Evolutionary conservation across 30 jellyfish, hydroid and myxozoan genomes (phyloP), one percentile per base, ranked within the genome.

Genomic region (Catostylus mosaicus): DNA sequence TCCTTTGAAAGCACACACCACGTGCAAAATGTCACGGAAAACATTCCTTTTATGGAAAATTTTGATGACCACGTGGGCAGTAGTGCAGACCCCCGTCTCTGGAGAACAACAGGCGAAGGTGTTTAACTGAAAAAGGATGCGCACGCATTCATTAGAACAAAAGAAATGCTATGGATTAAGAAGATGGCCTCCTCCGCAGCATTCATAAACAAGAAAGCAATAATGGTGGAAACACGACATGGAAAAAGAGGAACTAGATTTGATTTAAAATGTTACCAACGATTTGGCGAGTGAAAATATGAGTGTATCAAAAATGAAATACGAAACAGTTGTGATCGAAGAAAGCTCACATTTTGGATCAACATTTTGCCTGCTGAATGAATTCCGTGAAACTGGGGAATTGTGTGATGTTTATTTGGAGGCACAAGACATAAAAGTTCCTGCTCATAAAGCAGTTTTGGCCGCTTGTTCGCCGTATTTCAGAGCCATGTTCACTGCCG

Each of bases 401-500:
- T 67, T 93, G 34, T 93, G 99, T 57, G 99, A 93, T 60, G 97
- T 93, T 45, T 73, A 48, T 62, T 51, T 93, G 1, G 46, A 75
- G 54, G 96, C 99, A n/a, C 88, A 76, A 23, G 80, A 69, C 24
- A 73, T 83, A 27, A 66, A 77, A 57, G 85, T 93, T 29, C 96
- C 96, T 12, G 98, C 96, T 12, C 98, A 91, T 79, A 78, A 81
- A 47, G 98, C 91, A 19, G 98, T 91, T 61, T 50, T 91, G 88
- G 95, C 96, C 7, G 98, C 98, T 54, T 91, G 96, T 81, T 91
- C 98, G 34, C 98, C 98, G 51, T 91, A 91, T 64, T 91, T 91
- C 88, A 84, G 98, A 51, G 96, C 96, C 34, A 91, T 91, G 98
- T 91, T 91, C 74, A 82, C 98, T 3, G 78, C 96, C 31, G 95